phyloP scores from a whole-genome alignment of 2,113 vertebrate species.

The Dicentrarchus labrax region DNA sequence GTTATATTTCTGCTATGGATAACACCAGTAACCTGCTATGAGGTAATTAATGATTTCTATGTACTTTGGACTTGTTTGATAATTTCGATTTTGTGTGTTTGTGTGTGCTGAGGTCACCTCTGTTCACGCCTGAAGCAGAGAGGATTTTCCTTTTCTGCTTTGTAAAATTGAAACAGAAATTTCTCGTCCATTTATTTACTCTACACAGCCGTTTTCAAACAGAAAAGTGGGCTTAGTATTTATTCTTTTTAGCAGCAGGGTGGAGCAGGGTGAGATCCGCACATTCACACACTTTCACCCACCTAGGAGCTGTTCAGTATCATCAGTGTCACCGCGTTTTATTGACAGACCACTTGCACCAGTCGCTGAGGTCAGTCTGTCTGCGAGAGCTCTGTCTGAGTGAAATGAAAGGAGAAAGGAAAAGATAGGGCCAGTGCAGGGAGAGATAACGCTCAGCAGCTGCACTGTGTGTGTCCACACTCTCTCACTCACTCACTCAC shows the following conservation, averaged over 20 bases:
- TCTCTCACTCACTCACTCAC: neutral
- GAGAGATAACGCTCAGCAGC: conserved; percentile 55
- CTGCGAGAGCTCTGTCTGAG: conserved; percentile 14
- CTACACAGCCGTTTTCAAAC: neutral
- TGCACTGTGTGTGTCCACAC: conserved; percentile 34
- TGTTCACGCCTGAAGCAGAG: neutral
- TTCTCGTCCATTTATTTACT: neutral
- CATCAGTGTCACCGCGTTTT: conserved; percentile 44
- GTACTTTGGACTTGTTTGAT: conserved; percentile 21
- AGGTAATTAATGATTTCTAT: conserved; percentile 18
- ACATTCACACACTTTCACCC: conserved; percentile 37
- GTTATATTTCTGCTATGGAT: conserved; percentile 36
- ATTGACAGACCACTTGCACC: conserved; percentile 58
- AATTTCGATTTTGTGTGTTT: neutral
- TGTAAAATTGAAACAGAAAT: neutral
- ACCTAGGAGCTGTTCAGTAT: conserved; percentile 47
- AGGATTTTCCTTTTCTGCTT: neutral
- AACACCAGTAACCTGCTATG: neutral
- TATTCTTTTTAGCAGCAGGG: conserved; percentile 14
- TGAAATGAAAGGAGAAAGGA: conserved; percentile 54
- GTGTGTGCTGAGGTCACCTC: neutral
- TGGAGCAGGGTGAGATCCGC: neutral
- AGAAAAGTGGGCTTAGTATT: neutral
- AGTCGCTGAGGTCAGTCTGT: conserved; percentile 48
- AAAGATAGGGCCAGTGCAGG: conserved; percentile 51